Conservation (phyloP, 2,797 vertebrate species). For the Dendrocincla fuliginosa region DNA sequence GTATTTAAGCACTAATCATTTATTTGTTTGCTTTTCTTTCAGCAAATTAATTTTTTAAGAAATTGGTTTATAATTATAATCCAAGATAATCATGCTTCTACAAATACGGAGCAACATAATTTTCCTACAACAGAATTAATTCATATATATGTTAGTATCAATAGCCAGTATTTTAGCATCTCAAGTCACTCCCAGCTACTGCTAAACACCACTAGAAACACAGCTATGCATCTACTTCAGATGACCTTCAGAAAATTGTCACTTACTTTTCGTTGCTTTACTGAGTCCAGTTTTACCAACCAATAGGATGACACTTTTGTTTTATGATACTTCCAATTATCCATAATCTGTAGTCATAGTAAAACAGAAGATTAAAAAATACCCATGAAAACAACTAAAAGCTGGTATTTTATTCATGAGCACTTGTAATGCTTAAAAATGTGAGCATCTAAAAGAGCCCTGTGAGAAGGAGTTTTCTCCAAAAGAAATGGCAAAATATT, state of each 20-base stretch:
- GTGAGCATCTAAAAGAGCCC: background rate
- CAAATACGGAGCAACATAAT: background rate
- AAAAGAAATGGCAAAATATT: background rate
- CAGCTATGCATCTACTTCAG: background rate
- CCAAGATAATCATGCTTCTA: background rate
- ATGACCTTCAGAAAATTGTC: background rate
- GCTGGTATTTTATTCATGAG: background rate
- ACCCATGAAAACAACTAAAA: background rate
- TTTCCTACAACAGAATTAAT: background rate
- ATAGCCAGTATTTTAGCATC: background rate
- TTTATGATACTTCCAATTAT: conserved; percentile 98
- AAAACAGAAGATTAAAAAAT: conserved; percentile 17
- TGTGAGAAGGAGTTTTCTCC: background rate
- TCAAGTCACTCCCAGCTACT: background rate
- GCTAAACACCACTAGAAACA: background rate
- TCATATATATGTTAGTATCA: background rate
- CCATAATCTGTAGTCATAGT: conserved; percentile 84
- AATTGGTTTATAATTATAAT: background rate
- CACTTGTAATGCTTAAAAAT: background rate
- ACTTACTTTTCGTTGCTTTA: conserved; percentile 94
- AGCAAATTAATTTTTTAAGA: background rate
- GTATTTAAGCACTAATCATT: background rate
- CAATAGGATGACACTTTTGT: conserved; percentile 97
- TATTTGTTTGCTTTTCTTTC: background rate
- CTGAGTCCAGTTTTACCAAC: conserved; percentile 95